Base-by-base conservation (phyloP, 2,113 vertebrate species). In the Microcebus lehilahytsara region DNA sequence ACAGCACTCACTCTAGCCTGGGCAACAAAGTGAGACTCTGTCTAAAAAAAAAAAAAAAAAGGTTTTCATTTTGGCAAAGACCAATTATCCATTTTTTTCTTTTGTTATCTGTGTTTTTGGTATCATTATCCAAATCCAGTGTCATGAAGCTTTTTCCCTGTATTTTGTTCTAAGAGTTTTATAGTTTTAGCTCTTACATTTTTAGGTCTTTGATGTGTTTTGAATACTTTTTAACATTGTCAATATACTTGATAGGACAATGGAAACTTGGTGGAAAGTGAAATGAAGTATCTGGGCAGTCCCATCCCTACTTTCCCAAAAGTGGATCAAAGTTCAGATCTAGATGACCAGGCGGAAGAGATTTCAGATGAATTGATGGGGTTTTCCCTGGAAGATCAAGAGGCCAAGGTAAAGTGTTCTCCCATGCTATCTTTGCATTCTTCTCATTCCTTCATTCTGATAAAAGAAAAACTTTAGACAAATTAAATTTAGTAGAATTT, bases 201-300 rank as follows among this genome's bases (percentile, higher is more conserved):
- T 92, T 94, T 93, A 88, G 62, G 32, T 78, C 49, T 72, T 77
- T 86, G 19, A 46, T 91, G 69, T 34, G 79, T 91, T 96, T 78
- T 79, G 34, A 53, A 40, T 84, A 80, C 34, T 72, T 89, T 88
- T 80, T 94, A 94, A 80, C 89, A 9, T 69, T 96, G 81, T 96
- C 40, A 89, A 12, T 97, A 72, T 93, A 81, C 10, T 96, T 96
- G 78, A 51, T 66, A 98, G 97, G 94, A 97, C 49, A 84, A 85
- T 67, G 62, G 78, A 77, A 95, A 87, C 67, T 58, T 93, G 56
- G 30, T 97, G 53, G 98, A 98, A 84, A 88, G 23, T 77, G 97
- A 98, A 87, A 89, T 97, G 78, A 96, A 95, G 42, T 95, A 90
- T 66, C 92, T 98, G 46, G 98, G 96, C 53, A 98, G 98, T 75